phyloP scores from a whole-genome alignment of 2,888 invertebrate species.

The Erynnis tages region DNA sequence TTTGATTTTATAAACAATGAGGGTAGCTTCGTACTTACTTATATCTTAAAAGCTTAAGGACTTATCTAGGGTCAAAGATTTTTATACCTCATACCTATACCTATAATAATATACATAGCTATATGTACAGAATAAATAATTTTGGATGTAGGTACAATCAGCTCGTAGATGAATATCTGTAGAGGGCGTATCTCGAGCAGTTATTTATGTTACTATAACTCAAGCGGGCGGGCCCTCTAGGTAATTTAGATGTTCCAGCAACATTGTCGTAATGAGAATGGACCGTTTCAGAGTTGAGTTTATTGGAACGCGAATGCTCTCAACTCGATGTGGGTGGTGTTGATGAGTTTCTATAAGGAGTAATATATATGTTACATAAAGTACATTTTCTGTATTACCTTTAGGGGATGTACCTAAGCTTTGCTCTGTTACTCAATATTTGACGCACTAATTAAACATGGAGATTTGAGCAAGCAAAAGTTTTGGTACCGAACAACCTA shows the following conservation, averaged over 20 bases:
- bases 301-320: slow-evolving; percentile 52
- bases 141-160: not conserved
- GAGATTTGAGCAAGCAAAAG: no score
- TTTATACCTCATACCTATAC: not conserved
- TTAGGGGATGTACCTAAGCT: no score
- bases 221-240: slow-evolving; percentile 70
- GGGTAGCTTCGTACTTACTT: no score
- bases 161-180: slow-evolving; percentile 51
- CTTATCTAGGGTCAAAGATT: no score
- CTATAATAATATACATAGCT: not conserved
- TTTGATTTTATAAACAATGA: no score
- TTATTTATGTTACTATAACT: slow-evolving; percentile 79
- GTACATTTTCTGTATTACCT: no score
- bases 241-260: slow-evolving; percentile 78
- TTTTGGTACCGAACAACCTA: no score
- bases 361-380: no score
- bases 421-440: no score
- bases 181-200: slow-evolving; percentile 58
- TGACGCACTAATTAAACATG: no score
- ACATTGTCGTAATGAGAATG: slow-evolving; percentile 78
- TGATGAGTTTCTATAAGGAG: slow-evolving; percentile 12
- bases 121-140: not conserved
- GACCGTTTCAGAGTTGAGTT: slow-evolving; percentile 46
- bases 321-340: slow-evolving; percentile 45
- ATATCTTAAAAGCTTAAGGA: no score